phyloP scores from a whole-genome alignment of 2,797 vertebrate species.

The Amphiprion clarkii region DNA sequence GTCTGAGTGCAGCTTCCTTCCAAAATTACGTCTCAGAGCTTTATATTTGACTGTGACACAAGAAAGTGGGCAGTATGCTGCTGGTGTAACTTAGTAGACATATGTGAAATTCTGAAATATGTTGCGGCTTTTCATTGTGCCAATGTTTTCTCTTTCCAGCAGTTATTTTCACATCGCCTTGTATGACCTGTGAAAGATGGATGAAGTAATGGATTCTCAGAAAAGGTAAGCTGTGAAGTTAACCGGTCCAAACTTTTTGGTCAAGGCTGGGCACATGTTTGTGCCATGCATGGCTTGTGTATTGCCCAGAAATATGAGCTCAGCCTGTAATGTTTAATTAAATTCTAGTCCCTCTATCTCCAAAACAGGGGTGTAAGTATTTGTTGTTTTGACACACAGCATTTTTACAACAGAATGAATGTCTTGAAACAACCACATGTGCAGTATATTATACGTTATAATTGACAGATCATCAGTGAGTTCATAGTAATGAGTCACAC shows the following conservation, averaged over 20 bases:
- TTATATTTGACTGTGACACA: background rate
- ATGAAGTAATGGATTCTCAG: conserved; percentile 71
- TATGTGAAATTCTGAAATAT: background rate
- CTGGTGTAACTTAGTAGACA: background rate
- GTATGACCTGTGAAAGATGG: conserved; percentile 58
- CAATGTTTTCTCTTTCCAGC: conserved; percentile 1
- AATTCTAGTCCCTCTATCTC: no score
- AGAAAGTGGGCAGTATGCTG: background rate
- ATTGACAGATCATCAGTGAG: no score
- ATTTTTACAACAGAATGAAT: no score
- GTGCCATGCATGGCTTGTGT: background rate
- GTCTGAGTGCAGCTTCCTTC: background rate
- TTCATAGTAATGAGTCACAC: no score
- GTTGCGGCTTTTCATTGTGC: background rate
- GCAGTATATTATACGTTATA: no score
- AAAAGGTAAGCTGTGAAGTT: conserved; percentile 56
- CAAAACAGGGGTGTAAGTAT: no score
- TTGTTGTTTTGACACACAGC: no score
- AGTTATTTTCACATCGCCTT: conserved; percentile 26
- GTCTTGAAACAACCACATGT: no score
- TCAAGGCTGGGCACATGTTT: background rate
- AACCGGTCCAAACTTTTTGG: background rate
- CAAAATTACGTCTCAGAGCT: background rate
- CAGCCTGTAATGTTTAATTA: no score
- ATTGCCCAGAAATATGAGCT: no score